Conservation (phyloP, 2,113 vertebrate genomes). For the Micronisus gabar region DNA sequence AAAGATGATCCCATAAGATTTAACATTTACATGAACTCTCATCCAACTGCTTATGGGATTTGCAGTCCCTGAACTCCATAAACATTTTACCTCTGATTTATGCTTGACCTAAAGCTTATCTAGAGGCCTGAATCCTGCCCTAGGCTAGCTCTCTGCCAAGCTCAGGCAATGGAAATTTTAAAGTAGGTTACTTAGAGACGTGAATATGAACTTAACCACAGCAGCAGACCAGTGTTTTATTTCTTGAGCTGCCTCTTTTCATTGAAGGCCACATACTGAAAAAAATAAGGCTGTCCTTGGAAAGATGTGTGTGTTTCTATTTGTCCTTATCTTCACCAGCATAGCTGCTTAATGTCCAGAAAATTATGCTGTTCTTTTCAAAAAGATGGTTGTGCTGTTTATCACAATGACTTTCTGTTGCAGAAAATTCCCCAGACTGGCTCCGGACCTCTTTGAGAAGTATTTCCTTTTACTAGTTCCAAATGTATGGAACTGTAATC, state of each 20-base stretch:
- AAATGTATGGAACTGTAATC: not conserved
- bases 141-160: not conserved
- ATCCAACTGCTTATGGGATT: not conserved
- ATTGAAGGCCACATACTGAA: not conserved
- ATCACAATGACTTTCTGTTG: not conserved
- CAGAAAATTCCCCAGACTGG: not conserved
- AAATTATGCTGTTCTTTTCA: not conserved
- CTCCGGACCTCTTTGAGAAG: not conserved
- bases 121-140: not conserved
- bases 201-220: not conserved
- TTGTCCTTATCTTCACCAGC: not conserved
- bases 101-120: not conserved
- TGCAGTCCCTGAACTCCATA: not conserved
- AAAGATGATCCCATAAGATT: not conserved
- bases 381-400: not conserved
- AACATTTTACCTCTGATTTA: not conserved
- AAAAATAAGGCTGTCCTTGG: not conserved
- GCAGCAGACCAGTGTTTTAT: not conserved
- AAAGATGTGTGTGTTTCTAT: not conserved
- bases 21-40: not conserved
- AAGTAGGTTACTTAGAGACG: not conserved
- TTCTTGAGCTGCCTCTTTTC: not conserved
- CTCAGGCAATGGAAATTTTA: not conserved
- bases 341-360: not conserved
- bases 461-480: not conserved